Evolutionary conservation across 1,140 invertebrate genomes (phyloP).

Genomic region (Pollicipes pollicipes): DNA sequence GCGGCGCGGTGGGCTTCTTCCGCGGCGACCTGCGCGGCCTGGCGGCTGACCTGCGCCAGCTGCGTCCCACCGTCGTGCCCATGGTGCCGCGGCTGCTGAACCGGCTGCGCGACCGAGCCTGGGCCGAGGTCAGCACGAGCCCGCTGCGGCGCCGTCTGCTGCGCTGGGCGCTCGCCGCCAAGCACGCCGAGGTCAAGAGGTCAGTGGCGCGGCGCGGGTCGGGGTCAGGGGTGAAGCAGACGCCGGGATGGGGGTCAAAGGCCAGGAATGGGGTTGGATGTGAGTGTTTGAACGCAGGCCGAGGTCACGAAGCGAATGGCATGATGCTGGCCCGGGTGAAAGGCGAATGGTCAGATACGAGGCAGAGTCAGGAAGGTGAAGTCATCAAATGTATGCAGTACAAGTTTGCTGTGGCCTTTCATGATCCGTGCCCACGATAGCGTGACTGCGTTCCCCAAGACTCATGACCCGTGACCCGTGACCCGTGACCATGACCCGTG

Average conservation of each 20-base stretch:
- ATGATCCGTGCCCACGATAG: too few relatives aligned
- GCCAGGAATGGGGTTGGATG: too few relatives aligned
- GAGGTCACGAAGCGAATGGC: too few relatives aligned
- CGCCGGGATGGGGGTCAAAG: background rate
- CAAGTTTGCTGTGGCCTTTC: too few relatives aligned
- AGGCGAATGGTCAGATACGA: too few relatives aligned
- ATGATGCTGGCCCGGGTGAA: too few relatives aligned
- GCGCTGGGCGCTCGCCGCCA: conserved; percentile 70
- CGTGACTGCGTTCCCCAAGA: too few relatives aligned
- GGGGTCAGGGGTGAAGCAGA: background rate
- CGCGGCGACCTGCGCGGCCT: conserved; percentile 30
- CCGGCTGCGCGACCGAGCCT: conserved; percentile 84
- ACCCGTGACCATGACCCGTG: too few relatives aligned
- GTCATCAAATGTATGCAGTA: too few relatives aligned
- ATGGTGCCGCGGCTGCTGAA: conserved; percentile 68
- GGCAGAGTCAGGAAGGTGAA: too few relatives aligned
- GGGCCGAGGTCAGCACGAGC: conserved; percentile 65
- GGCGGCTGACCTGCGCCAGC: conserved; percentile 29
- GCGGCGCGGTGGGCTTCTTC: conserved; percentile 29
- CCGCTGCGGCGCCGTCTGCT: conserved; percentile 56
- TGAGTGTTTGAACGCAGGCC: too few relatives aligned
- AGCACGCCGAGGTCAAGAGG: conserved; percentile 65
- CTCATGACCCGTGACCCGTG: too few relatives aligned
- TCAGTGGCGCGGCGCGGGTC: conserved; percentile 23
- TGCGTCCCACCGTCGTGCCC: conserved; percentile 40